These are phyloP conservation scores for Eupleurogrammus muticus DNA, from an alignment of 2,797 vertebrate species.

Conservation along the genomic window DNA sequence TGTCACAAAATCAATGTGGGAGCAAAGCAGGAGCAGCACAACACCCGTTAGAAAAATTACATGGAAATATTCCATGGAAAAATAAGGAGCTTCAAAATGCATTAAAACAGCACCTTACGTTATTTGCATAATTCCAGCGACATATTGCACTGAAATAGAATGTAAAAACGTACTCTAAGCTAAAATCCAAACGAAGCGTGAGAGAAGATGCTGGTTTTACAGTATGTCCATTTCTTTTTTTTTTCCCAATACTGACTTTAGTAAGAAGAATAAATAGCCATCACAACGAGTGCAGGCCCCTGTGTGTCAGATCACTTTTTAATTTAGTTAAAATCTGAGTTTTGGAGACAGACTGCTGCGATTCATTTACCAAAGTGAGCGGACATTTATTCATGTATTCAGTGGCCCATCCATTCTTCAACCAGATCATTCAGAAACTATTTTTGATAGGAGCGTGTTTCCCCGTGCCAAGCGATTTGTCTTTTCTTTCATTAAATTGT, in stretches of 20 bases:
- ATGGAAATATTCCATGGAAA: background rate
- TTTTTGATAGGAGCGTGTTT: slow-evolving; percentile 54
- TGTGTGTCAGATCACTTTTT: slow-evolving; percentile 37
- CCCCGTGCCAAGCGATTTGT: slow-evolving; percentile 61
- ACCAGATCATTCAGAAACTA: slow-evolving; percentile 34
- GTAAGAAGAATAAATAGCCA: background rate
- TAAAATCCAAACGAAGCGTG: too few relatives aligned
- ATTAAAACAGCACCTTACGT: background rate
- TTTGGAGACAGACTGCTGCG: slow-evolving; percentile 28
- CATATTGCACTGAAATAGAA: background rate
- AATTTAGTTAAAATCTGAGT: slow-evolving; percentile 53
- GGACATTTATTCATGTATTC: slow-evolving; percentile 61
- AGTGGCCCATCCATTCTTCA: slow-evolving; percentile 65
- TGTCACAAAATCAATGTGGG: slow-evolving; percentile 66
- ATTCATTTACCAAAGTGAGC: slow-evolving; percentile 40
- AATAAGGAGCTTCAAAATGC: background rate
- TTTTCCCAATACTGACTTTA: background rate
- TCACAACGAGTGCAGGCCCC: background rate
- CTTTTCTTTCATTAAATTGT: slow-evolving; percentile 61
- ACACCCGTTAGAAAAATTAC: slow-evolving; percentile 23
- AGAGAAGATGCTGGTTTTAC: too few relatives aligned
- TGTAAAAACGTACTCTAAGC: background rate
- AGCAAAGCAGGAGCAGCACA: slow-evolving; percentile 18
- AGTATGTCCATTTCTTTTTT: too few relatives aligned
- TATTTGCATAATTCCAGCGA: background rate